Percentiles rank a stretch among this genome's conserved stretches.
These are phyloP conservation scores for Parazoanthus swiftii DNA, from an alignment of 92 coral and sea anemone genomes.

Conservation along the genomic window DNA sequence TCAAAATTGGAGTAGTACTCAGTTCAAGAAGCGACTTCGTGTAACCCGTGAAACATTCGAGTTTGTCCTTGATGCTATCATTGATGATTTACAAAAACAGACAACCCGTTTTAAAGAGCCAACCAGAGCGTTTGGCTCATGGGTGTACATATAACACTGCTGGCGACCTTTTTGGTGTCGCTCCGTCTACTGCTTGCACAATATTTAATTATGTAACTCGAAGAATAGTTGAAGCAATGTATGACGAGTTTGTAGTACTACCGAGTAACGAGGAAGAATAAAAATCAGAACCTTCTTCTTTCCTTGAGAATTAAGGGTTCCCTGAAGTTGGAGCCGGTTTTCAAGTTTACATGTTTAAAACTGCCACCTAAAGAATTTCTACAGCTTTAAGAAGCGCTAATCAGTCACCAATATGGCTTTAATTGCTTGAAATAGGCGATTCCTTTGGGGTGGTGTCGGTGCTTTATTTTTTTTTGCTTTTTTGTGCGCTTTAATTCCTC, in stretches of 20 bases:
- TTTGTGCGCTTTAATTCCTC: too few relatives aligned
- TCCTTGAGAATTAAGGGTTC: slow-evolving; percentile 42
- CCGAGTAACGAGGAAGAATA: slow-evolving; percentile 39
- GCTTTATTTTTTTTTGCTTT: too few relatives aligned
- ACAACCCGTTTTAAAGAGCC: slow-evolving; percentile 40
- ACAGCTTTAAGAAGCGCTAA: too few relatives aligned
- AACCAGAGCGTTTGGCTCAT: slow-evolving; percentile 32
- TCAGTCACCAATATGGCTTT: slow-evolving; percentile 57
- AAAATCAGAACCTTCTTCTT: slow-evolving; percentile 12
- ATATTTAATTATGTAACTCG: slow-evolving; percentile 37
- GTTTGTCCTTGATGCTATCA: slow-evolving; percentile 7
- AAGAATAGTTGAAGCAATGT: slow-evolving; percentile 24
- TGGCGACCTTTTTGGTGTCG: slow-evolving; percentile 49
- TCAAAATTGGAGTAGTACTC: slow-evolving; percentile 50
- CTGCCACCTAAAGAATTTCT: too few relatives aligned
- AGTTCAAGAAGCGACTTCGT: slow-evolving; percentile 48
- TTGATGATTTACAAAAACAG: slow-evolving; percentile 5
- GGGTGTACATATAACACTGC: slow-evolving; percentile 40
- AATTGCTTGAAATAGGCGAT: slow-evolving; percentile 38
- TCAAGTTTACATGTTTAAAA: too few relatives aligned
- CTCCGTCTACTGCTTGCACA: slow-evolving; percentile 47
- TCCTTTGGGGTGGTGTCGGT: slow-evolving; percentile 59
- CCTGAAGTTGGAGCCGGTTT: too few relatives aligned
- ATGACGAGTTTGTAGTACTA: too few relatives aligned
- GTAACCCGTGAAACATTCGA: slow-evolving; percentile 32